phyloP scores from a whole-genome alignment of 2,113 vertebrate species.

The Ptyas mucosa region DNA sequence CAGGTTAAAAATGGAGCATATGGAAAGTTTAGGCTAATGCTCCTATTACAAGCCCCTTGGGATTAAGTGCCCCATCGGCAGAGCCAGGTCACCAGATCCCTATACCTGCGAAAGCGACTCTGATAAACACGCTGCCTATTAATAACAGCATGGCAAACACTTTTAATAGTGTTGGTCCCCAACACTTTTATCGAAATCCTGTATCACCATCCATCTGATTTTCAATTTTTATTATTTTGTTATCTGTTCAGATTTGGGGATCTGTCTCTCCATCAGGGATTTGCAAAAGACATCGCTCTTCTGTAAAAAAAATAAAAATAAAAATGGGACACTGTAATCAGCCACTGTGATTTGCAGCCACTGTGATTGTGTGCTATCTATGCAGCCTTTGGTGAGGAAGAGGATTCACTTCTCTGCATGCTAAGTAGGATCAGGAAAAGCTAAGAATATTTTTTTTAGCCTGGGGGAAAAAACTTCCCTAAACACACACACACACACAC shows the following conservation, averaged over 20 bases:
- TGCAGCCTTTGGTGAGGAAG: background rate
- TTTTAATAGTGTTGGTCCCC: background rate
- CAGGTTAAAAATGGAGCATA: constrained; percentile 26
- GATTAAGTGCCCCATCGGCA: background rate
- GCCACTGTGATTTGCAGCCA: background rate
- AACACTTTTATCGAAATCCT: background rate
- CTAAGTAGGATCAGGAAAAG: no score
- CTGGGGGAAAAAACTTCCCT: background rate
- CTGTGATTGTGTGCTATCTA: background rate
- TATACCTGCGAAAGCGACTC: constrained; percentile 16
- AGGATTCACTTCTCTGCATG: no score
- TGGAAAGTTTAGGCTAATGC: constrained; percentile 1
- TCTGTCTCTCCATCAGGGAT: background rate
- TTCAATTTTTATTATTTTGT: background rate
- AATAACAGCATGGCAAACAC: constrained; percentile 7
- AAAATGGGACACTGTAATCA: background rate
- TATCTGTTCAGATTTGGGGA: background rate
- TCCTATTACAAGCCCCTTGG: constrained; percentile 12
- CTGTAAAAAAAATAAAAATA: background rate
- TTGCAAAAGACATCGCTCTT: background rate
- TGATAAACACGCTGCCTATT: constrained; percentile 20
- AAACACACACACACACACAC: no score
- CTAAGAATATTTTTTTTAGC: background rate
- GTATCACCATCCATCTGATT: background rate
- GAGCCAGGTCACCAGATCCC: constrained; percentile 1